Evolutionary conservation across 2,113 vertebrate genomes (phyloP).

Genomic region (Malaclemys terrapin): DNA sequence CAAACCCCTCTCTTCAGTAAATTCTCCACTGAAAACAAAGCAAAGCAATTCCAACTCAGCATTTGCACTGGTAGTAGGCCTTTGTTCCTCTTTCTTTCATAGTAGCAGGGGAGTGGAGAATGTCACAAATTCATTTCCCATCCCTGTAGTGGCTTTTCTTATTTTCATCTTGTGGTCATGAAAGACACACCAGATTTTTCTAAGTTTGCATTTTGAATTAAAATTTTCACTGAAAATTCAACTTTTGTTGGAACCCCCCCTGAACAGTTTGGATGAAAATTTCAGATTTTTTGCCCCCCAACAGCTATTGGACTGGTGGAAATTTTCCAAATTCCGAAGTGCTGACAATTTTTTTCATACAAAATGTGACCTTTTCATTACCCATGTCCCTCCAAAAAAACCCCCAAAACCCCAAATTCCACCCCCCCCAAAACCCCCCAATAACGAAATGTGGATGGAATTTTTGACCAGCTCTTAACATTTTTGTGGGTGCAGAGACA

Average conservation of each 20-base stretch:
- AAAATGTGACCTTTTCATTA: neutral
- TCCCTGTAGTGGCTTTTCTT: neutral
- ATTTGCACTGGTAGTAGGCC: neutral
- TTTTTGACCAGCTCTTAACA: neutral
- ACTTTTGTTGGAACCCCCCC: neutral
- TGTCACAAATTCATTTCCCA: neutral
- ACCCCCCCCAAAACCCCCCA: too few relatives aligned
- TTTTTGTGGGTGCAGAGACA: neutral
- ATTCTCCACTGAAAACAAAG: neutral
- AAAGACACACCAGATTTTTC: accelerated
- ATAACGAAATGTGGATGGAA: neutral
- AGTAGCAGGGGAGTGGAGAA: neutral
- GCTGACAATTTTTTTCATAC: accelerated
- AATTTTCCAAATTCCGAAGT: neutral
- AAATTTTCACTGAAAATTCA: neutral
- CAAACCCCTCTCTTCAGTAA: neutral
- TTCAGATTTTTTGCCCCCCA: neutral
- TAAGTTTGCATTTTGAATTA: neutral
- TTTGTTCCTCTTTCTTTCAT: neutral
- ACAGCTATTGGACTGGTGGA: neutral
- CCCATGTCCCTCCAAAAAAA: neutral
- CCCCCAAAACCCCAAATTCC: too few relatives aligned
- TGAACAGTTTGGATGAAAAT: neutral
- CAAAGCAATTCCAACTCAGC: neutral
- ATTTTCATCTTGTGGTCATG: neutral